Percentiles rank a stretch among this genome's conserved stretches.
Conservation (phyloP, 35 echinoderm and acorn worm species). For the Heliocidaris tuberculata region DNA sequence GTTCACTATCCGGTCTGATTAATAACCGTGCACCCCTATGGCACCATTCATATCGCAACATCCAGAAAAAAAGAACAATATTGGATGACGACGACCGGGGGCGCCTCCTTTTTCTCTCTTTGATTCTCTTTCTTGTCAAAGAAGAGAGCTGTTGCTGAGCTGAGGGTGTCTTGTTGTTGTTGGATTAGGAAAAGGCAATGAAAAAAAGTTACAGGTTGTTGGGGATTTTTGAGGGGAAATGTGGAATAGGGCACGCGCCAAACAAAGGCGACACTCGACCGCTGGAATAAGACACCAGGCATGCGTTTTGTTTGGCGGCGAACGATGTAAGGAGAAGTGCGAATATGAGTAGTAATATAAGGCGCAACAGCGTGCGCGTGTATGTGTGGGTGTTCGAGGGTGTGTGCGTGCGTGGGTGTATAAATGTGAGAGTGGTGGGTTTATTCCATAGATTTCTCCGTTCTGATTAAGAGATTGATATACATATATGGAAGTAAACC, state of each 20-base stretch:
- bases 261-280: background rate
- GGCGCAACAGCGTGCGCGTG: background rate
- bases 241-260: background rate
- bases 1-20: constrained; percentile 22
- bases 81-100: constrained; percentile 18
- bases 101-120: background rate
- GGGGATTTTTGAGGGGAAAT: constrained; percentile 7
- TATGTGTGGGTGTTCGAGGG: background rate
- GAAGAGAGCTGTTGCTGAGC: constrained; percentile 28
- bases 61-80: background rate
- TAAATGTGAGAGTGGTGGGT: background rate
- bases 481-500: too few relatives aligned
- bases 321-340: background rate
- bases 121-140: background rate
- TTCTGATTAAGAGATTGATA: too few relatives aligned
- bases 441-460: too few relatives aligned
- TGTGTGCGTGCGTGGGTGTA: background rate
- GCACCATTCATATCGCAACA: constrained; percentile 24
- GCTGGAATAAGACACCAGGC: constrained; percentile 30
- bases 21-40: constrained; percentile 15
- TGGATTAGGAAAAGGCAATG: background rate
- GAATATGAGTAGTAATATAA: background rate
- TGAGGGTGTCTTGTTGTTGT: constrained; percentile 4
- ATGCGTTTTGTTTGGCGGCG: background rate
- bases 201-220: constrained; percentile 42